phyloP scores from a whole-genome alignment of 2,797 vertebrate genomes.

The Phoxinus dragarum region DNA sequence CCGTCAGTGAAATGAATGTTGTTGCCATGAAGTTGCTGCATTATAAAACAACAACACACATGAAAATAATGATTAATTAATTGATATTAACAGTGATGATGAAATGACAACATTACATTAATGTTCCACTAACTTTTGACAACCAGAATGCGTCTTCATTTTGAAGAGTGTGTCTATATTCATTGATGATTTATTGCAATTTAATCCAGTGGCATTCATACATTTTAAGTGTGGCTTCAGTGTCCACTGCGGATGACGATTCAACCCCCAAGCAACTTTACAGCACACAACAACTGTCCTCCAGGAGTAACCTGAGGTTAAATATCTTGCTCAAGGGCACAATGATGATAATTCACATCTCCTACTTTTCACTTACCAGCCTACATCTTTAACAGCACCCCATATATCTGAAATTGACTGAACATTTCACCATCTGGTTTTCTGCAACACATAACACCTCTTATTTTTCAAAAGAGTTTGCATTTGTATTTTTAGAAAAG shows the following conservation, averaged over 20 bases:
- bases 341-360: not conserved
- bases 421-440: not conserved
- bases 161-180: not conserved
- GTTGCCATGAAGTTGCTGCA: conserved; percentile 89
- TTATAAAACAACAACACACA: not conserved
- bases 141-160: not conserved
- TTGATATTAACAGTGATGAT: not conserved
- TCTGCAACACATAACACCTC: not conserved
- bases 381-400: not conserved
- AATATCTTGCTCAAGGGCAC: not conserved
- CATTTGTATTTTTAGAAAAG: not conserved
- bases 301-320: conserved; percentile 1
- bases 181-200: not conserved
- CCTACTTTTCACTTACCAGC: not conserved
- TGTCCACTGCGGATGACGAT: too few relatives aligned
- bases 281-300: not conserved
- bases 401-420: not conserved
- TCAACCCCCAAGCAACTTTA: not conserved
- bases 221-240: not conserved
- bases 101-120: not conserved
- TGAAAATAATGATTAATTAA: not conserved
- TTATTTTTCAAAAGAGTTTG: not conserved
- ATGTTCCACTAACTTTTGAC: not conserved
- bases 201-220: not conserved
- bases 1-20: conserved; percentile 88